Evolutionary conservation across 2,888 invertebrate species (phyloP), one percentile per base, ranked within the genome.

Genomic region (Drosophila pegasa): DNA sequence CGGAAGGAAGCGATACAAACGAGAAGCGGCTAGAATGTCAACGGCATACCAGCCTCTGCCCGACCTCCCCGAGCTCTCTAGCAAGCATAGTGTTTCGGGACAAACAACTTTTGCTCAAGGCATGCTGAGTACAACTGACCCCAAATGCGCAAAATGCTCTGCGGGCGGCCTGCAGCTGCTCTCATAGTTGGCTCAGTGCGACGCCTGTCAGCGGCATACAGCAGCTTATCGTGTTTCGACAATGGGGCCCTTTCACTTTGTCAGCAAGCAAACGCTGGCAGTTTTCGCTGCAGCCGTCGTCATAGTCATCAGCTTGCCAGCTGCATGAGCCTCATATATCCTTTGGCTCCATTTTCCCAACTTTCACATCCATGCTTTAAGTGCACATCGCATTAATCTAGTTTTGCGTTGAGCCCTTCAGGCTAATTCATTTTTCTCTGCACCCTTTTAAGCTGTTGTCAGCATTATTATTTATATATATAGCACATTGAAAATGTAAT

Each of bases 1-100:
- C 80, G 78, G 83, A 80, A 88, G 72, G 83, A 80, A 68, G 54
- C 65, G 70, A 65, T 51, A 64, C 62, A 78, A 75, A 64, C 75
- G 35, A 71, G 50, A 64, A 43, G 22, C 57, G 60, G 43, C 63
- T 60, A 55, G 20, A 71, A 63, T 75, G 75, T 75, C 76, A 76
- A 52, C 79, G 63, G 55, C 78, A 73, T 40, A 60, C 58, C 67
- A 75, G 61, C 52, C 52, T 60, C 50, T 48, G 54, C 29, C 31
- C 25, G 10, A 18, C 31, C 4, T 9, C n/a, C 27, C n/a, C 12
- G 4, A 10, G 9, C 31, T 33, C 16, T n/a, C 52, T 25, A 16
- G 22, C 43, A 35, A 37, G 20, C 37, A 18, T 16, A 18, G 64
- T 56, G 62, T 61, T 74, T 62, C 45, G 55, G 65, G 61, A 65